A percentile compares a stretch with the other conserved stretches of the same genome.
Conservation (phyloP, 2,797 vertebrate genomes). For the Anguilla pacifica region DNA sequence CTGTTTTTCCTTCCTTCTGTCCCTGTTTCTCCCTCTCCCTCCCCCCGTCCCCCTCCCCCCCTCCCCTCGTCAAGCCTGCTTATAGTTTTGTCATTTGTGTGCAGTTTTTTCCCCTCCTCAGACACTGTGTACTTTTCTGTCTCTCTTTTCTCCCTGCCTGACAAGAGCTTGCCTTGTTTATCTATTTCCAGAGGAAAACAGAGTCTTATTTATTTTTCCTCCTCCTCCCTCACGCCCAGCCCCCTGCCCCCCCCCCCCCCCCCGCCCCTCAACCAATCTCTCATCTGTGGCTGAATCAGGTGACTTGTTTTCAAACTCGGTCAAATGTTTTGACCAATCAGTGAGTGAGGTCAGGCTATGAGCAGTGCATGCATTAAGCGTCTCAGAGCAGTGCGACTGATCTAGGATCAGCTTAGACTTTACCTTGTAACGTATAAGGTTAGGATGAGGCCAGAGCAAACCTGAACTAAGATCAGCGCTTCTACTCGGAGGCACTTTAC, state of each 20-base stretch:
- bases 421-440: background rate
- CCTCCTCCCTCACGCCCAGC: conserved; percentile 40
- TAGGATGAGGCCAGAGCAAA: background rate
- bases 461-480: background rate
- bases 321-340: background rate
- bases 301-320: background rate
- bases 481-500: background rate
- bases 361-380: background rate
- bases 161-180: conserved; percentile 70
- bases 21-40: conserved; percentile 17
- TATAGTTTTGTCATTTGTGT: conserved; percentile 51
- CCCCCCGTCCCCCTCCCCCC: conserved; percentile 35
- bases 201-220: conserved; percentile 57
- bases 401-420: background rate
- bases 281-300: background rate
- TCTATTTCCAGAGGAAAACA: conserved; percentile 65
- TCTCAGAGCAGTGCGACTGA: background rate
- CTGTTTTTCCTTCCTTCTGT: rapidly evolving
- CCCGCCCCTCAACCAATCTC: background rate
- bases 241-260: background rate
- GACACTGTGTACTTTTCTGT: conserved; percentile 42
- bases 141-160: conserved; percentile 52
- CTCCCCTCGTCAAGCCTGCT: conserved; percentile 35
- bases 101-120: conserved; percentile 33
- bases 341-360: background rate